Percentiles rank a stretch among this genome's conserved stretches.
Conservation (phyloP, 2,113 vertebrate species). For the Dasyprocta punctata region DNA sequence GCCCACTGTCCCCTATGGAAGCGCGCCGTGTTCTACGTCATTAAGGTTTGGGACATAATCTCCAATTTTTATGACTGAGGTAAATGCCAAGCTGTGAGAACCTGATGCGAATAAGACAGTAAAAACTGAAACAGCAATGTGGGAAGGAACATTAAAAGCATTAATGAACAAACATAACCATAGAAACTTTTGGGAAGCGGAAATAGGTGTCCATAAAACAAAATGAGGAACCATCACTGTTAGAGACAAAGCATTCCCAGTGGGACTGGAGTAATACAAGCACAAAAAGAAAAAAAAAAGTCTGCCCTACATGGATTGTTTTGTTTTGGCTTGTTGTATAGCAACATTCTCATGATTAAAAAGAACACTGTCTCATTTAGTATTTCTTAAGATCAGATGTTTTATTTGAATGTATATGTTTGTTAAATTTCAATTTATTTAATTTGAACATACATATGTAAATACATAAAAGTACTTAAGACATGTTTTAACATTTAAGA, state of each 20-base stretch:
- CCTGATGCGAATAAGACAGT: constrained; percentile 38
- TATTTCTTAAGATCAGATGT: background rate
- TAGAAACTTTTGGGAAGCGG: constrained; percentile 62
- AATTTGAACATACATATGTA: background rate
- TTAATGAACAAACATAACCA: constrained; percentile 77
- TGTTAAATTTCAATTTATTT: background rate
- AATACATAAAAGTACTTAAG: background rate
- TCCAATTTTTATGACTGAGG: constrained; percentile 64
- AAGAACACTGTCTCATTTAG: background rate
- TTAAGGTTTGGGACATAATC: constrained; percentile 66
- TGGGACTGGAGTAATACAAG: background rate
- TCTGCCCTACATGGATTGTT: background rate
- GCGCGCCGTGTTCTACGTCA: constrained; percentile 24
- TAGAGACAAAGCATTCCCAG: constrained; percentile 66
- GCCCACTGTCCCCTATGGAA: background rate
- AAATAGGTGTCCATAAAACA: constrained; percentile 67
- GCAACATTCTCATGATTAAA: background rate
- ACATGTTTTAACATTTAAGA: background rate
- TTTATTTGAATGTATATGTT: background rate
- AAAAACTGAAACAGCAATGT: constrained; percentile 65
- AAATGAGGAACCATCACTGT: constrained; percentile 53
- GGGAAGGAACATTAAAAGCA: constrained; percentile 70
- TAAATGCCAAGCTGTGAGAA: constrained; percentile 72
- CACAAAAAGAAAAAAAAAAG: constrained; percentile 49
- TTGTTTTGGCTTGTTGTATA: background rate